A percentile compares a stretch with the other conserved stretches of the same genome.
These are phyloP conservation scores for Laticauda laticaudata DNA, from an alignment of 2,113 vertebrate species.

Conservation along the genomic window DNA sequence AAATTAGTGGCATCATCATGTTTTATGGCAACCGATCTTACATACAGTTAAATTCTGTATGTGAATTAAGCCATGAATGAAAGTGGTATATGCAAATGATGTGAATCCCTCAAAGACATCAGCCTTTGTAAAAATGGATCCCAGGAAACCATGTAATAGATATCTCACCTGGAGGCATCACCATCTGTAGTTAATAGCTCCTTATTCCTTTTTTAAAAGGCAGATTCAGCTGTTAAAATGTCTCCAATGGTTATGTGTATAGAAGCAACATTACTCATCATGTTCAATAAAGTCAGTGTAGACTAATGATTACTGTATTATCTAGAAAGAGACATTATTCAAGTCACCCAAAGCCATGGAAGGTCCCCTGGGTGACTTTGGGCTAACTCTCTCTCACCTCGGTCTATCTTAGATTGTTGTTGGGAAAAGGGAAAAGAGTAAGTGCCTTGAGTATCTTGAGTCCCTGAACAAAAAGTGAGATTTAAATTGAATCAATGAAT, in stretches of 20 bases:
- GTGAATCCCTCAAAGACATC: not conserved
- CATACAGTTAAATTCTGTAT: not conserved
- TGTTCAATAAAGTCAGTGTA: not conserved
- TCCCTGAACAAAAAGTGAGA: not conserved
- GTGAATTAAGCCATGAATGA: not conserved
- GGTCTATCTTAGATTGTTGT: not conserved
- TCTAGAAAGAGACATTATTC: not conserved
- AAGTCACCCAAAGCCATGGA: not conserved
- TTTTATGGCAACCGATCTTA: not conserved
- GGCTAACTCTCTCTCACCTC: not conserved
- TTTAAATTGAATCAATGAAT: not conserved
- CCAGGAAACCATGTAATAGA: not conserved
- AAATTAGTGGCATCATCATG: not conserved
- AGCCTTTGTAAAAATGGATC: not conserved
- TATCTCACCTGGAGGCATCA: not conserved
- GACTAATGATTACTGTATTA: not conserved
- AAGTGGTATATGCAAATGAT: not conserved
- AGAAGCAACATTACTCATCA: not conserved
- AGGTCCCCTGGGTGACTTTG: not conserved
- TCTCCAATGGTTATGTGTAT: not conserved
- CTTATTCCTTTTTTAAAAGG: not conserved
- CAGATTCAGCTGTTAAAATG: not conserved
- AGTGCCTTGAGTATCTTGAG: not conserved
- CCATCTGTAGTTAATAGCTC: not conserved
- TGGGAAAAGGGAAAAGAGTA: not conserved